phyloP scores from a whole-genome alignment of 2,888 invertebrate genomes.

The Homarus gammarus region DNA sequence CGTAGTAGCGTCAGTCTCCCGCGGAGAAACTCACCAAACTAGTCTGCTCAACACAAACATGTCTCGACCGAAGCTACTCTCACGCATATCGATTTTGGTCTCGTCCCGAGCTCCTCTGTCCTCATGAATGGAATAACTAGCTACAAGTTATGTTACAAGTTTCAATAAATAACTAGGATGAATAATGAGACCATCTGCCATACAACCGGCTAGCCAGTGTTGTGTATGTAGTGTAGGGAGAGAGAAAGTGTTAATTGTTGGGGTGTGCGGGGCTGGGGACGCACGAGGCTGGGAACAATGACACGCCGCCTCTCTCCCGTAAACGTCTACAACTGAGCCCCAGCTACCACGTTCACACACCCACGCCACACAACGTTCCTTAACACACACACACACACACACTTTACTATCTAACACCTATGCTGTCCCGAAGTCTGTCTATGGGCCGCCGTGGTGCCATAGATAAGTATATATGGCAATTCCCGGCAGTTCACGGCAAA shows the following conservation, averaged over 20 bases:
- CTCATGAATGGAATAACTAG: constrained; percentile 47
- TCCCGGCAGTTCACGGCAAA: too few species aligned
- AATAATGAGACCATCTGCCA: background rate
- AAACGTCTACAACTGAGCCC: constrained; percentile 28
- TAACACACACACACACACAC: too few species aligned
- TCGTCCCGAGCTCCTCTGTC: constrained; percentile 47
- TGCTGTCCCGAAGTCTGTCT: too few species aligned
- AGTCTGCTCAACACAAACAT: constrained; percentile 32
- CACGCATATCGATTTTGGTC: constrained; percentile 46
- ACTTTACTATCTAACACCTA: too few species aligned
- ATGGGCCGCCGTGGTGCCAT: too few species aligned
- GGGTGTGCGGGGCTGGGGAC: constrained; percentile 6
- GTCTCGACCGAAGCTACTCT: constrained; percentile 55
- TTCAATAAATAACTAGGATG: background rate
- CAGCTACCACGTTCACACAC: background rate
- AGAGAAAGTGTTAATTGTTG: background rate
- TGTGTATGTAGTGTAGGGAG: background rate
- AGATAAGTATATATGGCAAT: too few species aligned
- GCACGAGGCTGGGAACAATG: constrained; percentile 15
- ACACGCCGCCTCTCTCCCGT: constrained; percentile 16
- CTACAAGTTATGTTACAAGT: constrained; percentile 29
- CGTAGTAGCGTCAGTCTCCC: background rate
- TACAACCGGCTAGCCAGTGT: background rate
- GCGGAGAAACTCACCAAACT: constrained; percentile 36
- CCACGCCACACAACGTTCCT: background rate